phyloP scores from a whole-genome alignment of 2,797 vertebrate species.

The Sitta carolinensis region DNA sequence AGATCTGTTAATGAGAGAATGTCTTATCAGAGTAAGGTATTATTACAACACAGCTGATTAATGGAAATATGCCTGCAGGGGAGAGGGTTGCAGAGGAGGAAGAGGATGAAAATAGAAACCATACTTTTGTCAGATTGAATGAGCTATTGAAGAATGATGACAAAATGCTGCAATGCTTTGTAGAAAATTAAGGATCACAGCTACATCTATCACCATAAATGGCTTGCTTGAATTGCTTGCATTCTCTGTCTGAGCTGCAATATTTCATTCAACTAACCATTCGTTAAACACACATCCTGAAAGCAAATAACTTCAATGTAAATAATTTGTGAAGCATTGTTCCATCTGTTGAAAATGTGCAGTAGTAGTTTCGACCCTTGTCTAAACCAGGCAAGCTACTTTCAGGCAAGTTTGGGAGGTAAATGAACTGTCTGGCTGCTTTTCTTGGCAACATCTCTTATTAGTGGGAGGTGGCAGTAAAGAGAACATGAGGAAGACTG shows the following conservation, averaged over 20 bases:
- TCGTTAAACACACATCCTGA: constrained; percentile 75
- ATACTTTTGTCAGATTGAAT: constrained; percentile 47
- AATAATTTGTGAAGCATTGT: constrained; percentile 79
- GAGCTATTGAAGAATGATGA: constrained; percentile 42
- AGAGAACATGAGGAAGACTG: constrained; percentile 81
- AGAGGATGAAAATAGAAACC: constrained; percentile 56
- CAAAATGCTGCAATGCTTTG: constrained; percentile 47
- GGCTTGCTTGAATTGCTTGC: constrained; percentile 64
- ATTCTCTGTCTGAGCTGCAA: constrained; percentile 66
- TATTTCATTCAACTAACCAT: constrained; percentile 77
- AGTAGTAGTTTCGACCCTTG: constrained; percentile 79
- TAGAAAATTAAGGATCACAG: constrained; percentile 64
- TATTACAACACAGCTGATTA: constrained; percentile 10
- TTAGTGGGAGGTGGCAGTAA: constrained; percentile 85
- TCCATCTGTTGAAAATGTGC: constrained; percentile 81
- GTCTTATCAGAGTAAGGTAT: constrained; percentile 14
- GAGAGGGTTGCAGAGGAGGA: not conserved
- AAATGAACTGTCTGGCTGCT: constrained; percentile 86
- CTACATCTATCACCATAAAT: constrained; percentile 75
- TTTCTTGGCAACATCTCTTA: constrained; percentile 80
- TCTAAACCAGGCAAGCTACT: constrained; percentile 80
- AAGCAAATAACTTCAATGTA: constrained; percentile 79
- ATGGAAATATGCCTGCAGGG: constrained; percentile 12
- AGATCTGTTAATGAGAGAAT: not conserved
- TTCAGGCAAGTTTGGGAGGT: constrained; percentile 82